These are phyloP conservation scores for Monarcha castaneiventris DNA, from an alignment of 2,113 vertebrate genomes.

Conservation along the genomic window DNA sequence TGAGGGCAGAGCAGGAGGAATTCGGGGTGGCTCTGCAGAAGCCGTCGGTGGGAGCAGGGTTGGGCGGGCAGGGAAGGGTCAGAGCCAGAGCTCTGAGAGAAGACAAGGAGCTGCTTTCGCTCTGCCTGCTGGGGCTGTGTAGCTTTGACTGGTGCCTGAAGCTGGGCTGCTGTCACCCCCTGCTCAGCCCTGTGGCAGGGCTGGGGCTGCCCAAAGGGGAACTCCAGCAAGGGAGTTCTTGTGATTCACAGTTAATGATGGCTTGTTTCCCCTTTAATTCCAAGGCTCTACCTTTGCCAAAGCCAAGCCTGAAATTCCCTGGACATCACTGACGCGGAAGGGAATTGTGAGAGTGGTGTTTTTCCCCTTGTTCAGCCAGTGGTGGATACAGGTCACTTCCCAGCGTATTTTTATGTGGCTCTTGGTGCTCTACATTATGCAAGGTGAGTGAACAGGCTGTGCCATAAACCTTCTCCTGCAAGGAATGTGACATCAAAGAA, in stretches of 20 bases:
- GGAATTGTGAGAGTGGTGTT: conserved; percentile 92
- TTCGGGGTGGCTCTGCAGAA: fast-evolving
- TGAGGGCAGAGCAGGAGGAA: neutral
- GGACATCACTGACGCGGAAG: conserved; percentile 91
- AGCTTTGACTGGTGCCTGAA: fast-evolving
- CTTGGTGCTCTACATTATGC: conserved; percentile 89
- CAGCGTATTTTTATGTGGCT: conserved; percentile 86
- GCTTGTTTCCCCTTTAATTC: neutral
- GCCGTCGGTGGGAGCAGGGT: fast-evolving
- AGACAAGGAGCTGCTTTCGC: fast-evolving
- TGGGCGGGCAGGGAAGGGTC: neutral
- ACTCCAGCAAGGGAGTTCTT: too few species aligned
- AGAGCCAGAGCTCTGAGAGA: fast-evolving
- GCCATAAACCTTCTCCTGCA: neutral
- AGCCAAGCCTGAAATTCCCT: conserved; percentile 94
- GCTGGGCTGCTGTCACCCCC: neutral
- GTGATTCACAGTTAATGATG: neutral
- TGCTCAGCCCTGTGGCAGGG: neutral
- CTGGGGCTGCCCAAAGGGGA: neutral
- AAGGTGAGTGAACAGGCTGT: conserved; percentile 75
- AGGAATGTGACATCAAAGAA: neutral
- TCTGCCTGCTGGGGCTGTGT: fast-evolving
- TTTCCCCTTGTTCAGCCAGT: conserved; percentile 91
- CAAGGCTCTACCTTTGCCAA: conserved; percentile 97
- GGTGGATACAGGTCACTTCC: conserved; percentile 98